phyloP scores from a whole-genome alignment of 2,888 invertebrate genomes.

The Sinhomidia bicolor region DNA sequence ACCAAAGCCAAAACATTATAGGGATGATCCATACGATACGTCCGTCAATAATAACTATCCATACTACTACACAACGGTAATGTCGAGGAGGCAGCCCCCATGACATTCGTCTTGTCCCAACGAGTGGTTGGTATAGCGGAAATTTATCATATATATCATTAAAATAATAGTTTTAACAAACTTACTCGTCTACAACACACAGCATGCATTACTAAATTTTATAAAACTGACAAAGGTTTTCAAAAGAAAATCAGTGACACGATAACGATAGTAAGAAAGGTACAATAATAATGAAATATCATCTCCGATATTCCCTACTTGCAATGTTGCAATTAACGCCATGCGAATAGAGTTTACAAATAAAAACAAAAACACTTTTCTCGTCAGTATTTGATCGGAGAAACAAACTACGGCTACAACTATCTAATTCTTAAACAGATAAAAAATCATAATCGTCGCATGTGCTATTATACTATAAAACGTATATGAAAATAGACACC shows the following conservation, averaged over 20 bases:
- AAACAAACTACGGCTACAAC: neutral
- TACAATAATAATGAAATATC: slow-evolving; percentile 4
- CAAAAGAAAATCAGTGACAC: neutral
- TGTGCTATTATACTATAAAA: no score
- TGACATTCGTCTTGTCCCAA: slow-evolving; percentile 68
- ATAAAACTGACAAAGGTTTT: neutral
- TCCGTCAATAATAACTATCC: slow-evolving; percentile 60
- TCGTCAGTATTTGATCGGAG: neutral
- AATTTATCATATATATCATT: slow-evolving; percentile 23
- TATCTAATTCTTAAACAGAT: neutral
- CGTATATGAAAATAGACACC: no score
- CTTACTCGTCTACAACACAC: neutral
- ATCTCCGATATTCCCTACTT: neutral
- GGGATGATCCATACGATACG: slow-evolving; percentile 35
- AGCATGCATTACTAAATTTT: neutral
- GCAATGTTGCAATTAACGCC: neutral
- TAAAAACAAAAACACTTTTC: neutral
- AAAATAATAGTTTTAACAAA: neutral
- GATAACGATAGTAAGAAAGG: neutral
- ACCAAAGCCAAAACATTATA: slow-evolving; percentile 65
- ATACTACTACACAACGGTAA: slow-evolving; percentile 51
- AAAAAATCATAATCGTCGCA: neutral
- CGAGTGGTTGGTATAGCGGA: slow-evolving; percentile 70
- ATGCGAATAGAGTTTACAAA: neutral
- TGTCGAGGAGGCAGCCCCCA: slow-evolving; percentile 64